Percentiles rank a stretch among this genome's conserved stretches.
Evolutionary conservation across 2,888 invertebrate genomes (phyloP).

Genomic region (Ophonus ardosiacus): DNA sequence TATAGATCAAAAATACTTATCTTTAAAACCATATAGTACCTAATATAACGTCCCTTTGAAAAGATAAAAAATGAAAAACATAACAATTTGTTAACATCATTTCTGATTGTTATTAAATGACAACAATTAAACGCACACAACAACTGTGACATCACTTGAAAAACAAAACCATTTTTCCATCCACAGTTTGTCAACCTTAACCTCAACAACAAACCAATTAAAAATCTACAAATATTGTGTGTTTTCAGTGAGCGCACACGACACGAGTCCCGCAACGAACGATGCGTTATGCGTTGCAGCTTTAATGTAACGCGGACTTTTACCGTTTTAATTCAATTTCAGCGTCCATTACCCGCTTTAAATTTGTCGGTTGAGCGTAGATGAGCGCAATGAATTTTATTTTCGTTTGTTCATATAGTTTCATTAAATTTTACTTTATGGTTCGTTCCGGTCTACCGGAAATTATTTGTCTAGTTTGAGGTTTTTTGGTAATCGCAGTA

Average conservation of each 20-base stretch:
- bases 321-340: conserved; percentile 64
- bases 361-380: conserved; percentile 62
- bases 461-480: conserved; percentile 41
- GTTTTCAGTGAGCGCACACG: not conserved
- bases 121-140: not conserved
- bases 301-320: conserved; percentile 59
- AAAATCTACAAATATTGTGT: conserved; percentile 34
- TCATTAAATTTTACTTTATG: conserved; percentile 61
- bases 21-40: too few relatives aligned
- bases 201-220: conserved; percentile 47
- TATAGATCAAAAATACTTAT: too few relatives aligned
- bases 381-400: conserved; percentile 64
- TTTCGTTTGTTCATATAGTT: conserved; percentile 62
- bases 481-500: not conserved
- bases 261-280: not conserved
- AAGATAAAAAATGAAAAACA: too few relatives aligned
- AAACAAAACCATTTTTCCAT: conserved; percentile 11
- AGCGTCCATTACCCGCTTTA: conserved; percentile 64
- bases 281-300: conserved; percentile 45
- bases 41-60: too few relatives aligned
- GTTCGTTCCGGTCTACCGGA: conserved; percentile 25
- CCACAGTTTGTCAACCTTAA: conserved; percentile 30
- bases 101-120: too few relatives aligned
- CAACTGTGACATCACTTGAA: not conserved
- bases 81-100: too few relatives aligned